phyloP scores from a whole-genome alignment of 2,113 vertebrate species.

The Actenoides hombroni region DNA sequence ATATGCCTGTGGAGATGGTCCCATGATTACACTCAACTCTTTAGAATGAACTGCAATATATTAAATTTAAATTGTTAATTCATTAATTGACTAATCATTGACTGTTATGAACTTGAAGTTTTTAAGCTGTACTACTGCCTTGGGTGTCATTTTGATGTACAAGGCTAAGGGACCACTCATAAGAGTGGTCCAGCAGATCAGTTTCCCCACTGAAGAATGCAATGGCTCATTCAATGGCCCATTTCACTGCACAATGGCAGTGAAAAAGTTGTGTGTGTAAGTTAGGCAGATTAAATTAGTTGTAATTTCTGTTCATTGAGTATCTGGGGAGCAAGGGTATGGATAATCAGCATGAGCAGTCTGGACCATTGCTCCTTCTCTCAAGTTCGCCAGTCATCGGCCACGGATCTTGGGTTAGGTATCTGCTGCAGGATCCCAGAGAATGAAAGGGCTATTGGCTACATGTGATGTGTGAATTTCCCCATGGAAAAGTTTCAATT shows the following conservation, averaged over 20 bases:
- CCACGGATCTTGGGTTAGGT: background rate
- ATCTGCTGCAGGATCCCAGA: background rate
- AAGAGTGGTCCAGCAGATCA: background rate
- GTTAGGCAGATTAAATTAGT: background rate
- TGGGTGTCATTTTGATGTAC: background rate
- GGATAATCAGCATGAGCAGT: background rate
- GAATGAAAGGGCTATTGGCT: background rate
- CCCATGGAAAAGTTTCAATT: background rate
- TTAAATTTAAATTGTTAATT: background rate
- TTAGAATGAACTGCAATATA: background rate
- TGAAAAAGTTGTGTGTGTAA: background rate
- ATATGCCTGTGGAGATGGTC: background rate
- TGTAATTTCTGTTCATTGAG: background rate
- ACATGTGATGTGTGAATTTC: background rate
- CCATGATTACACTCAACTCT: background rate
- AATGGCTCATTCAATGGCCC: background rate
- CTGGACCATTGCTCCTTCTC: background rate
- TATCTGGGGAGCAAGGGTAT: background rate
- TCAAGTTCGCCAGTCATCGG: background rate
- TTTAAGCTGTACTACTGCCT: background rate
- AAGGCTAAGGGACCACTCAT: background rate
- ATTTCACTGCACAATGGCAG: background rate
- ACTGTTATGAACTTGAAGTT: background rate
- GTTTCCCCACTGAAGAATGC: accelerated
- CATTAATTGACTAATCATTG: background rate